Evolutionary conservation across 92 coral and sea anemone genomes (phyloP), one percentile per base, ranked within the genome.

Genomic region (Phymanthus crucifer): DNA sequence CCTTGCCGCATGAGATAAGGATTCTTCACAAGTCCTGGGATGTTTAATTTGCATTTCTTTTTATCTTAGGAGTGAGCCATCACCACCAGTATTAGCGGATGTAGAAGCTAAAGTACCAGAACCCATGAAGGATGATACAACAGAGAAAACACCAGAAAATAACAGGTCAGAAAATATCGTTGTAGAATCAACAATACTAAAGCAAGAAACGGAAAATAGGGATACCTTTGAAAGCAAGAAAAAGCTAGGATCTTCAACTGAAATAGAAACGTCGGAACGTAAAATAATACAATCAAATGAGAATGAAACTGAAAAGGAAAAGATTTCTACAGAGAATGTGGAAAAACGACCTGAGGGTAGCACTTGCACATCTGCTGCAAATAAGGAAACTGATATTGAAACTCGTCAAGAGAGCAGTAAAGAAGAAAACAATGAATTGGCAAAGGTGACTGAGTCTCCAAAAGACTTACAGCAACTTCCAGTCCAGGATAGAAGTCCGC

Each of bases 51-150:
- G n/a, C 19, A 11, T 23, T 54, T 56, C 3, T 18, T 35, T 50
- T 35, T 9, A 13, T 32, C 12, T 33, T 18, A 77, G 72, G 24
- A 77, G 81, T 64, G 81, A n/a, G 3, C n/a, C 81, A 19, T 65
- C 81, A 16, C 58, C 80, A 54, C 52, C 19, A 10, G 65, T 43
- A 23, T 34, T 58, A 35, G 73, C 38, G 29, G 57, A 58, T 18
- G 68, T 69, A 38, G 71, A 77, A 38, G 50, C 72, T 8, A 76
- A 58, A 34, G 37, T 71, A 77, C 32, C 65, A 38, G 81, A 77
- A 77, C 17, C 40, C 32, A 26, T 16, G 14, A 46, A 26, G 31
- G 26, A 32, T 48, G 7, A 6, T 34, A 10, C 43, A 38, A 10
- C 43, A 38, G 7, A 38, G 43, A 38, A 38, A 38, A 19, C 16